A percentile compares a stretch with the other conserved stretches of the same genome.
Evolutionary conservation across 2,113 vertebrate genomes (phyloP).

Genomic region (Ochotona princeps): DNA sequence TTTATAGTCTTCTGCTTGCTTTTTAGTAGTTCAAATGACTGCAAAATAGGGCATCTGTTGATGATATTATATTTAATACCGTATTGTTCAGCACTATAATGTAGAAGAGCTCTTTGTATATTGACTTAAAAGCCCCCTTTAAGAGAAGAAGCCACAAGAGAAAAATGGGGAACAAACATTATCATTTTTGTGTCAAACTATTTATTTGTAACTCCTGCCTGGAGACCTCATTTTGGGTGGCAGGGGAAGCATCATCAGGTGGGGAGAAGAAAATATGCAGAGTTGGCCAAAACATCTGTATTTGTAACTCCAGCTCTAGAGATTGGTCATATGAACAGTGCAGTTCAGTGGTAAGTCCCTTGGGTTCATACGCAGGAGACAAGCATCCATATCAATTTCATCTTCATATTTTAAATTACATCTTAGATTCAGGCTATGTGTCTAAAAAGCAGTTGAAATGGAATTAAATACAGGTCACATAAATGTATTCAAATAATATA

Average conservation of each 20-base stretch:
- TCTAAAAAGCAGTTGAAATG: not conserved
- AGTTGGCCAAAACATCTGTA: not conserved
- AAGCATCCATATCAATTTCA: not conserved
- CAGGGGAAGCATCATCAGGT: not conserved
- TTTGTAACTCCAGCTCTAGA: not conserved
- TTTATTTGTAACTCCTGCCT: not conserved
- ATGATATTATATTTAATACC: not conserved
- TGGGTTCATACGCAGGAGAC: not conserved
- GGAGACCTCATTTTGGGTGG: not conserved
- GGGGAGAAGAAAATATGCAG: not conserved
- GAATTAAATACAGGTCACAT: not conserved
- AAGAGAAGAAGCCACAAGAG: not conserved
- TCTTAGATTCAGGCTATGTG: not conserved
- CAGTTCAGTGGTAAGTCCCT: not conserved
- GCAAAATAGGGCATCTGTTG: not conserved
- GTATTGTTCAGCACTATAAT: not conserved
- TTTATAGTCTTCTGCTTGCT: not conserved
- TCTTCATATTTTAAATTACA: not conserved
- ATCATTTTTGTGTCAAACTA: not conserved
- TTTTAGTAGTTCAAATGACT: conserved; percentile 22
- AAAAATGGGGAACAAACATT: not conserved
- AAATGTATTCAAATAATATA: not conserved
- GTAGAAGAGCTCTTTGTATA: not conserved
- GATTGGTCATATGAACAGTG: not conserved
- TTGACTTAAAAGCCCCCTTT: not conserved